Evolutionary conservation across 2,113 vertebrate species (phyloP).

Genomic region (Dicerorhinus sumatrensis): DNA sequence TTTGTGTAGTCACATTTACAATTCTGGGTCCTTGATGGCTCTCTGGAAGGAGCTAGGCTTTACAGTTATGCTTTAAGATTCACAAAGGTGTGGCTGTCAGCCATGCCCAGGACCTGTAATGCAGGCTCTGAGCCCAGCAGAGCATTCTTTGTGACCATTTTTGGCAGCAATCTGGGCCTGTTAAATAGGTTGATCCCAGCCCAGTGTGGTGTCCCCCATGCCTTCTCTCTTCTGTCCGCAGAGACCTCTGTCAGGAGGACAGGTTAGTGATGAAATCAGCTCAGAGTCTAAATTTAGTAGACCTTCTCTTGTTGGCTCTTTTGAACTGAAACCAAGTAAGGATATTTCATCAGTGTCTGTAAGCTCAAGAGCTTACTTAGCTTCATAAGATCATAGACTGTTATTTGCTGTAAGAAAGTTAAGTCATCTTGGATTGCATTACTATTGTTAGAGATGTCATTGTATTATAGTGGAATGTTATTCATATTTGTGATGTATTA

Average conservation of each 20-base stretch:
- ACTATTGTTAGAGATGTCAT: background rate
- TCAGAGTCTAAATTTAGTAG: constrained; percentile 84
- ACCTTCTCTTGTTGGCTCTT: constrained; percentile 60
- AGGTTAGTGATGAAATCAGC: constrained; percentile 83
- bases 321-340: constrained; percentile 70
- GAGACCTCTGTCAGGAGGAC: constrained; percentile 77
- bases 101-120: background rate
- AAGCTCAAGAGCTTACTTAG: constrained; percentile 47
- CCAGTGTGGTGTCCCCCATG: constrained; percentile 69
- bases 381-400: constrained; percentile 56
- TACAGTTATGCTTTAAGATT: background rate
- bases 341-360: constrained; percentile 64
- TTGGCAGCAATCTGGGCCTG: constrained; percentile 69
- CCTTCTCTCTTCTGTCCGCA: constrained; percentile 66
- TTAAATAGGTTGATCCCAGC: constrained; percentile 81
- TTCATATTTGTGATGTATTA: background rate
- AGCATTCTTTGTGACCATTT: constrained; percentile 30
- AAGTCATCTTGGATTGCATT: constrained; percentile 25
- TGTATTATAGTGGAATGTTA: background rate
- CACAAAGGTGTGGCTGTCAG: background rate
- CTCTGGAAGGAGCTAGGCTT: background rate
- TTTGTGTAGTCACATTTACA: background rate
- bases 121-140: background rate
- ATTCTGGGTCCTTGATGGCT: background rate
- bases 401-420: constrained; percentile 26